Conservation (phyloP, 2,797 vertebrate species). For the Coccyzus lansbergi region DNA sequence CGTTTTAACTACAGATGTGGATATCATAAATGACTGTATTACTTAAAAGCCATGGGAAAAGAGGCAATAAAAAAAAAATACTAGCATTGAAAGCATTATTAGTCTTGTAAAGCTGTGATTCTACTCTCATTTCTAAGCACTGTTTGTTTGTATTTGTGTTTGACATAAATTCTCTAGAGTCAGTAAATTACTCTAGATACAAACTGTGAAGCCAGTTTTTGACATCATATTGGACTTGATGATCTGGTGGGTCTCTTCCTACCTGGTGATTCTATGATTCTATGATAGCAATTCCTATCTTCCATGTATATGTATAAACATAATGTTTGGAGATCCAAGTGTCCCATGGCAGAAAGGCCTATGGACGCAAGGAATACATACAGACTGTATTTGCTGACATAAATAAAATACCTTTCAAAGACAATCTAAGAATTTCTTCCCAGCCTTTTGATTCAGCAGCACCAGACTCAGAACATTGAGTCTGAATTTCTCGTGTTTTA, state of each 20-base stretch:
- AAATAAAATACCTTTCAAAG: not conserved
- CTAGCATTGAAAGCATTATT: not conserved
- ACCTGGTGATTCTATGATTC: no score
- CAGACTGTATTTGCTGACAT: not conserved
- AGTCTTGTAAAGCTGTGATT: not conserved
- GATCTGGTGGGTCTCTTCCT: no score
- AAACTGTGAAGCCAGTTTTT: not conserved
- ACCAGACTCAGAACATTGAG: not conserved
- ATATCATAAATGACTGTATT: not conserved
- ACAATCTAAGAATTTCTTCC: not conserved
- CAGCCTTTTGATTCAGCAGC: not conserved
- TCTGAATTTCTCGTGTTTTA: not conserved
- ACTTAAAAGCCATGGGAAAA: not conserved
- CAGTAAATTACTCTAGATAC: not conserved
- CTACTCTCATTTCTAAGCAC: not conserved
- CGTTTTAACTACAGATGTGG: not conserved
- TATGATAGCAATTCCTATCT: not conserved
- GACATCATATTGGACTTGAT: rapidly evolving
- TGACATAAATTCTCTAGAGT: not conserved
- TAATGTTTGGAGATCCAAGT: not conserved
- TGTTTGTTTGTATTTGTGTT: not conserved
- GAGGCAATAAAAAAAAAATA: not conserved
- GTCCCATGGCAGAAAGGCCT: not conserved
- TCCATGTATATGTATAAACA: not conserved
- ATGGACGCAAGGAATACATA: not conserved